A percentile compares a stretch with the other conserved stretches of the same genome.
Evolutionary conservation across 2,797 vertebrate species (phyloP).

Genomic region (Todus mexicanus): DNA sequence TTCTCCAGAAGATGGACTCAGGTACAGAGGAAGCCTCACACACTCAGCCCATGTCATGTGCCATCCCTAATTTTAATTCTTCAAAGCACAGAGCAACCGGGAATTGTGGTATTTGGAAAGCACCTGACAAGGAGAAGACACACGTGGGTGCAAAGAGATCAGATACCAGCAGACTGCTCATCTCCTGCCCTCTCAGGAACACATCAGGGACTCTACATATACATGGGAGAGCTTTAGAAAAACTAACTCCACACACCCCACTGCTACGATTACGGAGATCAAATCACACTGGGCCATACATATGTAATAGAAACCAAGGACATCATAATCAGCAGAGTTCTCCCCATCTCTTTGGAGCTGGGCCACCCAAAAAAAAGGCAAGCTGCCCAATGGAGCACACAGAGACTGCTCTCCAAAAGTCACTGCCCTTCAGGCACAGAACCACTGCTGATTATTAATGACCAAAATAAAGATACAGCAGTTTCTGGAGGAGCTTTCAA

Average conservation of each 20-base stretch:
- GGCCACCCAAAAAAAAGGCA: rapidly evolving
- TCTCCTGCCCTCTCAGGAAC: not conserved
- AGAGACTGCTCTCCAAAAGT: rapidly evolving
- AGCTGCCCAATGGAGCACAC: rapidly evolving
- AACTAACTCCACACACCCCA: not conserved
- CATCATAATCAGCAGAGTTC: not conserved
- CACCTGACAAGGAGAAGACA: not conserved
- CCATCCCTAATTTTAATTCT: not conserved
- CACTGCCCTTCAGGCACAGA: not conserved
- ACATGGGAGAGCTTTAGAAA: not conserved
- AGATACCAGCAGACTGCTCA: not conserved
- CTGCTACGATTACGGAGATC: not conserved
- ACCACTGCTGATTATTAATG: not conserved
- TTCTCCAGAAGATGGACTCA: not conserved
- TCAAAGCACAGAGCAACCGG: not conserved
- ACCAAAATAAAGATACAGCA: not conserved
- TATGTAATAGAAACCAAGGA: not conserved
- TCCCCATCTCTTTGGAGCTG: not conserved
- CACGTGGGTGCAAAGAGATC: rapidly evolving
- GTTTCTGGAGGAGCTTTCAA: not conserved
- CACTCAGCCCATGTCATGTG: not conserved
- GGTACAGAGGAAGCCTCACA: too few relatives aligned
- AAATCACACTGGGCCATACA: not conserved
- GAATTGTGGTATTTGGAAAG: not conserved
- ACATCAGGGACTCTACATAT: not conserved